Evolutionary conservation across 2,888 invertebrate species (phyloP), one percentile per base, ranked within the genome.

Genomic region (Frankliniella fusca): DNA sequence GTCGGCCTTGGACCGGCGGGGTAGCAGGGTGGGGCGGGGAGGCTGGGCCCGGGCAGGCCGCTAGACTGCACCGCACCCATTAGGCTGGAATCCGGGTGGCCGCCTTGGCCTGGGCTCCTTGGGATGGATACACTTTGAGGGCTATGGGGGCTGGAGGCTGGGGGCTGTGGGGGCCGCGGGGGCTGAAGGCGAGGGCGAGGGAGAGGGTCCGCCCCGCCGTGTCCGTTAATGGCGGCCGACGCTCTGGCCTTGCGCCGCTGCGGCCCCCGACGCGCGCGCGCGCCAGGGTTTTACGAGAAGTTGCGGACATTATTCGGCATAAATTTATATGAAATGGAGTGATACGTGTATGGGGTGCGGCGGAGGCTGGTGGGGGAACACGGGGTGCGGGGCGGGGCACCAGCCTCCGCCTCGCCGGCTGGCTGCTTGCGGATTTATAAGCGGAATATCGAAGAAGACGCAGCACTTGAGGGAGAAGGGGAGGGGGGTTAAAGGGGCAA

Each of bases 261-360:
- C 65, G 65, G 18, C 70, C 9, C 70, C 20, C 70, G 11, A 23
- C 23, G 23, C 70, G 70, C 70, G 65, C 20, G n/a, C 70, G 23
- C 23, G 27, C 70, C 38, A 38, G 70, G 70, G 23, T 76, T 27
- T 76, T 27, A 23, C 70, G 23, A 27, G 27, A 76, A 76, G 70
- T 76, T 76, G 70, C 70, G 10, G 27, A 27, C 70, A 76, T 76
- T 76, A 76, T 76, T 76, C 70, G 70, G 70, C 70, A 76, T 76
- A 76, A 76, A 76, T 76, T 76, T 76, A 38, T 38, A 76, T 76
- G 70, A 76, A 76, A 76, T 76, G 70, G 27, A 76, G 70, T 23
- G n/a, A 76, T 54, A 54, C 54, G 54, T 38, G 38, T 38, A 38
- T 38, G 38, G 38, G 38, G 38, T 5, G 38, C 54, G 18, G 54